These are phyloP conservation scores for Drosophila nikananu DNA, from an alignment of 1,140 invertebrate genomes.

Conservation along the genomic window DNA sequence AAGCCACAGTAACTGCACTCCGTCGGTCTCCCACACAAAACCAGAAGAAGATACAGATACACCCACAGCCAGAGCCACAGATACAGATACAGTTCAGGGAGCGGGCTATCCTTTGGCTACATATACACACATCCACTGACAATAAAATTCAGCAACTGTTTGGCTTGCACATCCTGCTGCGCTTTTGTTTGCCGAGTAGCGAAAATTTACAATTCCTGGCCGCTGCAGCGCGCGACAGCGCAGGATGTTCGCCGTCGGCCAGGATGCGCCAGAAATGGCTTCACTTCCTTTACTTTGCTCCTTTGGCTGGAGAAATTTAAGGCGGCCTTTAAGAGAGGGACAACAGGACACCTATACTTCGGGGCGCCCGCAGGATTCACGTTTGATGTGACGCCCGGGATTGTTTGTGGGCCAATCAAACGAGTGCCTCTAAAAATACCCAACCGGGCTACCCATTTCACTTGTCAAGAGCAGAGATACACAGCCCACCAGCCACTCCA, in stretches of 20 bases:
- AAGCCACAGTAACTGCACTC: slow-evolving; percentile 44
- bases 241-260: slow-evolving; percentile 53
- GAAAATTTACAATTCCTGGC: slow-evolving; percentile 78
- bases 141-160: slow-evolving; percentile 65
- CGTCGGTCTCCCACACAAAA: slow-evolving; percentile 28
- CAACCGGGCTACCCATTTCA: slow-evolving; percentile 53
- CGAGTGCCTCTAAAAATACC: slow-evolving; percentile 48
- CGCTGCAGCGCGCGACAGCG: slow-evolving; percentile 22
- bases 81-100: slow-evolving; percentile 9
- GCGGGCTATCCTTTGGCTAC: slow-evolving; percentile 1
- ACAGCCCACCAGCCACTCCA: slow-evolving; percentile 27
- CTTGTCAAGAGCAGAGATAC: slow-evolving; percentile 59
- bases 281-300: slow-evolving; percentile 54
- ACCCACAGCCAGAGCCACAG: neutral
- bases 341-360: slow-evolving; percentile 1
- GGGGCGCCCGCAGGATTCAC: slow-evolving; percentile 28
- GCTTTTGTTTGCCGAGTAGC: slow-evolving; percentile 69
- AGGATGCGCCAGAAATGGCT: slow-evolving; percentile 78
- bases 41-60: slow-evolving; percentile 11
- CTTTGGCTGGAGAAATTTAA: slow-evolving; percentile 20
- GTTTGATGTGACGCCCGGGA: slow-evolving; percentile 40
- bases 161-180: slow-evolving; percentile 66
- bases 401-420: slow-evolving; percentile 44
- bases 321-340: slow-evolving; percentile 23
- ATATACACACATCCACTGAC: slow-evolving; percentile 44